Percentiles rank a stretch among this genome's conserved stretches.
phyloP scores from a whole-genome alignment of 2,113 vertebrate genomes.

The Narcine bancroftii region DNA sequence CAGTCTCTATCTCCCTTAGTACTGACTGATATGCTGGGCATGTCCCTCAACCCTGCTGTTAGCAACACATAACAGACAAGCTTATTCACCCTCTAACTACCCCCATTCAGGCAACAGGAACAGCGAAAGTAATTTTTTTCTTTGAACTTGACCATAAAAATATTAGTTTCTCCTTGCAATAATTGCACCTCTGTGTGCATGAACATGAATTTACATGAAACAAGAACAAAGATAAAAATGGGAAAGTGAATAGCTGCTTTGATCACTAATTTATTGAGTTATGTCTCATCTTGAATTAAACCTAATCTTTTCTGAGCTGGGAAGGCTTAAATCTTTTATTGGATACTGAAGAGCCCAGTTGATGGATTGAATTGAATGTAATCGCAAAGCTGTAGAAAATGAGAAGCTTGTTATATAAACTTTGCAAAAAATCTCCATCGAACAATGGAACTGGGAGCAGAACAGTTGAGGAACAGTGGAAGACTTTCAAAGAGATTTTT shows the following conservation, averaged over 20 bases:
- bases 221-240: background rate
- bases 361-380: background rate
- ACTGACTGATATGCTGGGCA: too few species aligned
- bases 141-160: too few species aligned
- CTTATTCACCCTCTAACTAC: too few species aligned
- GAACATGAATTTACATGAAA: background rate
- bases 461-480: too few species aligned
- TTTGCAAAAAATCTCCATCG: too few species aligned
- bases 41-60: too few species aligned
- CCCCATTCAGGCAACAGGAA: too few species aligned
- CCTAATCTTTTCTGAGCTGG: background rate
- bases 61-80: too few species aligned
- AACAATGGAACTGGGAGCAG: too few species aligned
- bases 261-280: background rate
- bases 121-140: too few species aligned
- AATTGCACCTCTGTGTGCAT: background rate
- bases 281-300: background rate
- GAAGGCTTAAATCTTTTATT: background rate
- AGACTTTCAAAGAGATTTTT: too few species aligned
- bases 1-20: too few species aligned
- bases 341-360: background rate
- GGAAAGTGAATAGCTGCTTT: background rate
- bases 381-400: background rate
- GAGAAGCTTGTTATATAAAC: background rate
- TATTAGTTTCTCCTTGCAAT: background rate